Conservation (phyloP, 2,888 invertebrate species). For the Agrilus cyanescens region DNA sequence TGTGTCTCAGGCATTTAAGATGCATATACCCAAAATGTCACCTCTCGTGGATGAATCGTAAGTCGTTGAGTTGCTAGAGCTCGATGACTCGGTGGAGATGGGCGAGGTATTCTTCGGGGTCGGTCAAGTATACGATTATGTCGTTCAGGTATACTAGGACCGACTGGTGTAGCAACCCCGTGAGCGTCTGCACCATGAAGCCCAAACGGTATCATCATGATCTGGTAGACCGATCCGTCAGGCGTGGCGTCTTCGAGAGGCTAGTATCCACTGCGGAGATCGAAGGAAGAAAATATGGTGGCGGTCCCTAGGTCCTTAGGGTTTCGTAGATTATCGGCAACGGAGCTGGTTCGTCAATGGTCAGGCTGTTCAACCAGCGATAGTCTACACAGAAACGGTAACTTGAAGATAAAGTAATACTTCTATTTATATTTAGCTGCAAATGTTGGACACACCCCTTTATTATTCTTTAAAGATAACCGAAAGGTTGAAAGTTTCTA, state of each 20-base stretch:
- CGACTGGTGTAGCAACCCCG: constrained; percentile 1
- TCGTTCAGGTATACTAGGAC: no score
- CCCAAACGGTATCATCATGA: constrained; percentile 22
- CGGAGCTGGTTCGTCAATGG: constrained; percentile 9
- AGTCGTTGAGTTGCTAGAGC: no score
- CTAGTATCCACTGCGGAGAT: constrained; percentile 23
- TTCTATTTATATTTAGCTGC: no score
- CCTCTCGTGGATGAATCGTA: no score
- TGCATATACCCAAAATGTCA: constrained; percentile 2
- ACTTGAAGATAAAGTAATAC: no score
- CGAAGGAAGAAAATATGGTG: constrained; percentile 21
- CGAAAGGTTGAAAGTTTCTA: no score
- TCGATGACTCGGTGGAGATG: no score
- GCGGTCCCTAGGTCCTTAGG: no score
- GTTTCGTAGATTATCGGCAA: constrained; percentile 17
- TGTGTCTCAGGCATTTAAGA: constrained; percentile 12
- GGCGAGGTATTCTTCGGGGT: no score
- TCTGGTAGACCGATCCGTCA: constrained; percentile 19
- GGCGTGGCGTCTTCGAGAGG: constrained; percentile 19
- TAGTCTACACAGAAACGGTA: constrained; percentile 17
- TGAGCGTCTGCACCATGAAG: constrained; percentile 11
- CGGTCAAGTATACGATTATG: no score
- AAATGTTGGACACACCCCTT: no score
- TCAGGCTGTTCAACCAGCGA: constrained; percentile 12
- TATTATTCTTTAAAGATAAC: no score